Conservation (phyloP, 64 coral and sea anemone species). For the Pocillopora damicornis region DNA sequence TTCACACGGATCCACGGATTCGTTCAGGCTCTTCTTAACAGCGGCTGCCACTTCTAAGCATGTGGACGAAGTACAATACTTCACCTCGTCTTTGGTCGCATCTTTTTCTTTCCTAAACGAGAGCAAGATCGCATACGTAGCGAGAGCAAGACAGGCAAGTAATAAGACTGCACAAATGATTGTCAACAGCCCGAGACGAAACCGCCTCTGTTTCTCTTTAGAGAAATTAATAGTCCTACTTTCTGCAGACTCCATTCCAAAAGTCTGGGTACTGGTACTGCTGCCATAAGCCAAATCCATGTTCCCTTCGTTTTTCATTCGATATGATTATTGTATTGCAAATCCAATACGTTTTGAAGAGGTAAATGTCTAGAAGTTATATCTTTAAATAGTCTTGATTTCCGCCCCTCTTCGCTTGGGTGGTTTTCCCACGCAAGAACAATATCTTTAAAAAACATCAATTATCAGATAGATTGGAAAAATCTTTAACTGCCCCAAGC, state of each 20-base stretch:
- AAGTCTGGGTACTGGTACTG: conserved; percentile 18
- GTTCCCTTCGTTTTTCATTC: neutral
- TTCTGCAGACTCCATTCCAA: neutral
- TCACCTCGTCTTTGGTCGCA: neutral
- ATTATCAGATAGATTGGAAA: no score
- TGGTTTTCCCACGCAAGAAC: no score
- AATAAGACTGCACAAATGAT: conserved; percentile 5
- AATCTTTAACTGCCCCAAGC: no score
- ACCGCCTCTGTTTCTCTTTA: neutral
- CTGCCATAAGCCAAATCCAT: neutral
- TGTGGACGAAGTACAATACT: neutral
- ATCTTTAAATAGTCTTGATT: no score
- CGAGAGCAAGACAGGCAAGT: conserved; percentile 11
- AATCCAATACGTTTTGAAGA: no score
- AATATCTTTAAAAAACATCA: no score
- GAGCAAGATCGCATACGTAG: conserved; percentile 13
- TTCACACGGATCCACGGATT: conserved; percentile 34
- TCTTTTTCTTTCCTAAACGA: neutral
- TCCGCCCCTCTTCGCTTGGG: no score
- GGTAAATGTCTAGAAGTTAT: no score
- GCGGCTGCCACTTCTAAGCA: conserved; percentile 44
- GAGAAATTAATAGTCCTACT: neutral
- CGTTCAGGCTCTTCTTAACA: conserved; percentile 37
- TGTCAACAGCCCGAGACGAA: neutral
- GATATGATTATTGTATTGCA: no score